Conservation (phyloP, 2,113 vertebrate genomes). For the Poeciliopsis turrubarensis region DNA sequence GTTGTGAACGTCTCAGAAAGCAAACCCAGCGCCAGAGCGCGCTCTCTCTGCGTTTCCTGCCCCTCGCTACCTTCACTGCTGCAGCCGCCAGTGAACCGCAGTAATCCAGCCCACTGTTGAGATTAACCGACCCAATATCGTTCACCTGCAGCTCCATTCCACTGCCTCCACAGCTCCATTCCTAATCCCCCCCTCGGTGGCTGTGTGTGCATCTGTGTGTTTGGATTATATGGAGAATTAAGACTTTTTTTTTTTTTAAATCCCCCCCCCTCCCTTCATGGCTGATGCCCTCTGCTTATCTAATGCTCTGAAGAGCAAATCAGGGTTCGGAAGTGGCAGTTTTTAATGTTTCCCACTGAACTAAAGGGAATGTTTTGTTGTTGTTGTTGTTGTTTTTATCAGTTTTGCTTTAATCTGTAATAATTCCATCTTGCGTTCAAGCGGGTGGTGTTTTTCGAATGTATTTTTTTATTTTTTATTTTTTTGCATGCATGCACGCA, state of each 20-base stretch:
- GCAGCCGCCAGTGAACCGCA: constrained; percentile 19
- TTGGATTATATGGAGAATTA: constrained; percentile 68
- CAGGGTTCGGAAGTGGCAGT: constrained; percentile 56
- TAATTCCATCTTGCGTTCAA: constrained; percentile 9
- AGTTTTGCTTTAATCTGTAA: constrained; percentile 13
- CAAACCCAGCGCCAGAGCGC: constrained; percentile 2
- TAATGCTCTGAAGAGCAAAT: constrained; percentile 50
- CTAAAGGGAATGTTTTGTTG: neutral
- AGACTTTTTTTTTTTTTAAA: constrained; percentile 41
- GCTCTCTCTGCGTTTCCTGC: neutral
- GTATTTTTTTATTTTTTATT: too few species aligned
- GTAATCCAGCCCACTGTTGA: constrained; percentile 49
- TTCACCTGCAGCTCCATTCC: constrained; percentile 51
- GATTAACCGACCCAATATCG: constrained; percentile 67
- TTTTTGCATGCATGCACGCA: constrained; percentile 13
- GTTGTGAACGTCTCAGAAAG: neutral
- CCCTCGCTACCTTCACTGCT: neutral
- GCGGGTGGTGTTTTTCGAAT: neutral
- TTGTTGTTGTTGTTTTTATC: neutral
- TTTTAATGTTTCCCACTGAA: constrained; percentile 20
- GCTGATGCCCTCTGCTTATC: constrained; percentile 60
- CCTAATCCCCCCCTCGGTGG: constrained; percentile 48
- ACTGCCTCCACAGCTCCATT: constrained; percentile 40
- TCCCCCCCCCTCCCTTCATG: neutral
- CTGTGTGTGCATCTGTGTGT: constrained; percentile 44